These are phyloP conservation scores for Wasmannia auropunctata DNA, from an alignment of 1,140 invertebrate genomes.

Conservation along the genomic window DNA sequence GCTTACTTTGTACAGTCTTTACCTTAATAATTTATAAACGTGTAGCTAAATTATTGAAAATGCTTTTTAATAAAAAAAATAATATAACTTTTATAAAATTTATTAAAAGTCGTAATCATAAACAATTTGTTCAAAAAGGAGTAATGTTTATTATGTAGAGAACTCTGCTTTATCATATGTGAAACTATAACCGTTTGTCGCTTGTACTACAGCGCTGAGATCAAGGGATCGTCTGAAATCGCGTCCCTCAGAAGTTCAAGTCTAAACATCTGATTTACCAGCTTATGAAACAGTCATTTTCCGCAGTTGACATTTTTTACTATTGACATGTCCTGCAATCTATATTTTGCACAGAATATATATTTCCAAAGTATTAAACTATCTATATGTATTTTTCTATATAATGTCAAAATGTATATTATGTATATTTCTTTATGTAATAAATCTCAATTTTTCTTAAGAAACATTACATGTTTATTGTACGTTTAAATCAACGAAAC, in stretches of 20 bases:
- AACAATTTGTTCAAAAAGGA: not conserved
- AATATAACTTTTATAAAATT: not conserved
- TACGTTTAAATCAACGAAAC: not conserved
- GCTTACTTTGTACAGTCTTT: not conserved
- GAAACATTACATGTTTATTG: not conserved
- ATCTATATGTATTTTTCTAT: not conserved
- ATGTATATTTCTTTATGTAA: not conserved
- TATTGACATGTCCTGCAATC: conserved; percentile 32
- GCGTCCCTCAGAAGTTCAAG: not conserved
- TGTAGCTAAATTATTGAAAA: not conserved
- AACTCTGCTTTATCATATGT: not conserved
- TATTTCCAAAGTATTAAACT: conserved; percentile 1
- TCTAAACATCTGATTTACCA: not conserved
- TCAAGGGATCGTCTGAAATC: not conserved
- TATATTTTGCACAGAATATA: not conserved
- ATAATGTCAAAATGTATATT: not conserved
- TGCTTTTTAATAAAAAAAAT: not conserved
- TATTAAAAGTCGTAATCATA: not conserved
- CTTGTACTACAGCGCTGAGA: not conserved
- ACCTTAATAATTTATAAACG: conserved; percentile 2
- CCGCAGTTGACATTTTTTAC: not conserved
- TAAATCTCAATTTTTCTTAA: not conserved
- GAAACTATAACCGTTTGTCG: conserved; percentile 20
- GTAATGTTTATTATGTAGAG: not conserved
- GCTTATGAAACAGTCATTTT: not conserved